Conservation (phyloP, 1,140 invertebrate genomes). For the Dendroctonus valens region DNA sequence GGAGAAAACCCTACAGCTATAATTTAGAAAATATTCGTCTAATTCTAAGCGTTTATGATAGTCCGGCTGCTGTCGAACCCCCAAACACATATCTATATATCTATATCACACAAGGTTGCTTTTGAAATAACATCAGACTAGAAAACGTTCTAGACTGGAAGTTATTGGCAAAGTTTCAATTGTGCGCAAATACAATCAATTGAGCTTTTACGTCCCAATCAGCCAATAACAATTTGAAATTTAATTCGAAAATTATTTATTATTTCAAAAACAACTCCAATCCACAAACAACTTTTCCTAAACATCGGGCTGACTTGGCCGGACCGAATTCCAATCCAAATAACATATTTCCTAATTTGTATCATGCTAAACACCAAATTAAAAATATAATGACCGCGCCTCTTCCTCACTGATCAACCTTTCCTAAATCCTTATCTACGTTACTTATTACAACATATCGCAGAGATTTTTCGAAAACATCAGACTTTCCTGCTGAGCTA, state of each 20-base stretch:
- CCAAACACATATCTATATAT: no score
- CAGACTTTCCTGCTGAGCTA: slow-evolving; percentile 27
- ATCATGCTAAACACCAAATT: slow-evolving; percentile 12
- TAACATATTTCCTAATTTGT: slow-evolving; percentile 25
- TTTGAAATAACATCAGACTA: neutral
- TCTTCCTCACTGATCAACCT: slow-evolving; percentile 17
- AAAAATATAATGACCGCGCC: slow-evolving; percentile 28
- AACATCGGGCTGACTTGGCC: neutral
- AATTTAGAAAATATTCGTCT: slow-evolving; percentile 4
- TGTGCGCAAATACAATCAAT: no score
- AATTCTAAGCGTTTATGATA: neutral
- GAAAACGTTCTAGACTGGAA: no score
- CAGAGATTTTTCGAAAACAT: slow-evolving; percentile 31
- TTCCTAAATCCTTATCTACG: slow-evolving; percentile 26
- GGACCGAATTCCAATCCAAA: neutral
- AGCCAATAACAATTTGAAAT: no score
- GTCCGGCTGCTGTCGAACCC: no score
- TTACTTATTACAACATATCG: slow-evolving; percentile 32
- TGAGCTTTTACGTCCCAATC: no score
- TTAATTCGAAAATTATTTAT: no score
- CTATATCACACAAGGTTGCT: no score
- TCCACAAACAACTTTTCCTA: slow-evolving; percentile 3
- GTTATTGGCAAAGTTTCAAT: no score
- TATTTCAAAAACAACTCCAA: neutral
- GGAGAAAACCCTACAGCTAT: slow-evolving; percentile 6